Evolutionary conservation across 2,113 vertebrate genomes (phyloP).

Genomic region (Centropus bengalensis): DNA sequence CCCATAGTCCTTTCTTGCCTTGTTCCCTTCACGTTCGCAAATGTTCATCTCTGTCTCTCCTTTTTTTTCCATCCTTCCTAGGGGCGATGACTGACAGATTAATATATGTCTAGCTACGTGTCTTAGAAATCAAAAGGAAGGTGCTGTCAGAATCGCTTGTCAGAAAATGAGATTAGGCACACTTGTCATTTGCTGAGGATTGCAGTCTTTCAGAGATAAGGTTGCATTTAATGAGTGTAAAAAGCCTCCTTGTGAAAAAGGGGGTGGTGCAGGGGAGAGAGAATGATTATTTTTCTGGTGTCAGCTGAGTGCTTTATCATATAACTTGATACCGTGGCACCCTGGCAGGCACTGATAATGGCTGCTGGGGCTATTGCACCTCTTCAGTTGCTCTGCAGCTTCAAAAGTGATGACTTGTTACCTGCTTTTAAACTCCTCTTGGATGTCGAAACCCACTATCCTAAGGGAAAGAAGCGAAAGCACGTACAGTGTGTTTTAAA

Average conservation of each 20-base stretch:
- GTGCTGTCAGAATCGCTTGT: slow-evolving; percentile 94
- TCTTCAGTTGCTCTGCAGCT: slow-evolving; percentile 54
- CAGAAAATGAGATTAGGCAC: slow-evolving; percentile 92
- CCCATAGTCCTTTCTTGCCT: slow-evolving; percentile 64
- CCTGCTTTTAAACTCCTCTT: slow-evolving; percentile 72
- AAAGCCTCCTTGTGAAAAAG: slow-evolving; percentile 81
- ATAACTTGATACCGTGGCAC: slow-evolving; percentile 64
- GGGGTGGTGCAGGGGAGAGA: slow-evolving; percentile 66
- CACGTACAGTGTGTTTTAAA: slow-evolving; percentile 61
- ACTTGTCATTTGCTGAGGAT: slow-evolving; percentile 91
- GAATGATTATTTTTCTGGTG: slow-evolving; percentile 73
- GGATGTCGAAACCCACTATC: slow-evolving; percentile 67
- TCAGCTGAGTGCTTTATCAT: slow-evolving; percentile 81
- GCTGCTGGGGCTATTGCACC: slow-evolving; percentile 66
- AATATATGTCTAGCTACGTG: slow-evolving; percentile 95
- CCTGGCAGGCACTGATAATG: slow-evolving; percentile 76
- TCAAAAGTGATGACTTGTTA: slow-evolving; percentile 64
- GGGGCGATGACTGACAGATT: slow-evolving; percentile 94
- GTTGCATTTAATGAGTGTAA: slow-evolving; percentile 91
- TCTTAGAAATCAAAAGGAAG: slow-evolving; percentile 95
- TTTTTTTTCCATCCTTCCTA: slow-evolving; percentile 75
- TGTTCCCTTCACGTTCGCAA: slow-evolving; percentile 77
- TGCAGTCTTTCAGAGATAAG: slow-evolving; percentile 91
- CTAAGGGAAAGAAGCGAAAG: slow-evolving; percentile 61
- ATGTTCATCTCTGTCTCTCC: slow-evolving; percentile 61